These are phyloP conservation scores for Aptenodytes forsteri DNA, from an alignment of 2,113 vertebrate species.

Conservation along the genomic window DNA sequence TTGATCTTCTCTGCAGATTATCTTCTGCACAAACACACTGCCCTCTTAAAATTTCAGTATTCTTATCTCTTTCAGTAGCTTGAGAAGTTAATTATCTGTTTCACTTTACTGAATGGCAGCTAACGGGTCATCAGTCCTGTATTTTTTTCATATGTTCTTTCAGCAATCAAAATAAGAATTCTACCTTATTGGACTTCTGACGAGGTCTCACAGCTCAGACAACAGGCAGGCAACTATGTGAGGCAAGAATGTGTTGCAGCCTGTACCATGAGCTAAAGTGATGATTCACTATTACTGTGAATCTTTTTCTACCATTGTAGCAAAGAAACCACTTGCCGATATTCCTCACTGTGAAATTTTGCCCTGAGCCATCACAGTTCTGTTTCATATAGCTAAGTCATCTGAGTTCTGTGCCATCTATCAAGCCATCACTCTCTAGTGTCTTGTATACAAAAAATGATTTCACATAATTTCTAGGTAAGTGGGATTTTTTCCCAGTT, in stretches of 20 bases:
- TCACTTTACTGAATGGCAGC: not conserved
- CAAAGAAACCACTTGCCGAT: not conserved
- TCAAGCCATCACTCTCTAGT: not conserved
- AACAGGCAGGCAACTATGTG: not conserved
- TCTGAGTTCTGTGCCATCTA: not conserved
- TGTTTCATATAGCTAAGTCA: not conserved
- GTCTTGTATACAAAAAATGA: not conserved
- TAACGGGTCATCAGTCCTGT: not conserved
- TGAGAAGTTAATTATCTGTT: not conserved
- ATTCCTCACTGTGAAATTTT: not conserved
- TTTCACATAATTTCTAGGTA: not conserved
- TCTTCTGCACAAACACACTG: not conserved
- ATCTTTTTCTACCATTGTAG: not conserved
- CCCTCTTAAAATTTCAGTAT: not conserved
- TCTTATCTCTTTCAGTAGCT: not conserved
- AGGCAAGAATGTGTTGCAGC: not conserved
- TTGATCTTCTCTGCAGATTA: not conserved
- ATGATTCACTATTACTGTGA: not conserved
- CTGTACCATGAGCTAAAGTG: not conserved
- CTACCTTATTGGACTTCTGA: not conserved
- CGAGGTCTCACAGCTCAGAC: not conserved
- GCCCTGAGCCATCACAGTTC: not conserved
- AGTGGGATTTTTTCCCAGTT: not conserved
- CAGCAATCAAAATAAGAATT: not conserved
- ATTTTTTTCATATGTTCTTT: not conserved